phyloP scores from a whole-genome alignment of 2,888 invertebrate species.

The Mesopsocus fuscifrons region DNA sequence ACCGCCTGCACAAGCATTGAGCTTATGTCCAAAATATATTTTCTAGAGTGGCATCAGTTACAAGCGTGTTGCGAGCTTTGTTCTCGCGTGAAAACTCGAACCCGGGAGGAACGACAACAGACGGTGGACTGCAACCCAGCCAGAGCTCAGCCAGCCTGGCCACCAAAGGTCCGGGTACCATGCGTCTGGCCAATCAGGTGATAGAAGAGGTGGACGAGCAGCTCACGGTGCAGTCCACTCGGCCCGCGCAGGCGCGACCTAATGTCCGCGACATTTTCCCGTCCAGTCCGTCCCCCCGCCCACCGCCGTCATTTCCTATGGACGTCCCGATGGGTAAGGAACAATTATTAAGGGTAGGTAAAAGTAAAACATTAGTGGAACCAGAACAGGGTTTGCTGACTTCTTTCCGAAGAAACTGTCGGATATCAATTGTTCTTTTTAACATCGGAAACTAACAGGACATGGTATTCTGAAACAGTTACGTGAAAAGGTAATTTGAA shows the following conservation, averaged over 20 bases:
- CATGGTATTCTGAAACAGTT: no score
- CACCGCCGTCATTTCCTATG: neutral
- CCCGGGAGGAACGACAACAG: neutral
- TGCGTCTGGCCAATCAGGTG: constrained; percentile 49
- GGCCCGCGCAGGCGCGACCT: constrained; percentile 20
- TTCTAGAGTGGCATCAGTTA: constrained; percentile 51
- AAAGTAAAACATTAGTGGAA: no score
- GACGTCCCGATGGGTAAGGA: constrained; percentile 5
- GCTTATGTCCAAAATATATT: no score
- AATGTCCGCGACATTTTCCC: constrained; percentile 12
- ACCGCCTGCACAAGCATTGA: no score
- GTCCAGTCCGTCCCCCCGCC: neutral
- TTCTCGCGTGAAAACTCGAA: constrained; percentile 42
- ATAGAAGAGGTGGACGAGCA: constrained; percentile 49
- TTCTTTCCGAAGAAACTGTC: no score
- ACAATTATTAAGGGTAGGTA: neutral
- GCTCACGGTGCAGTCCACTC: constrained; percentile 56
- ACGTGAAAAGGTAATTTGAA: no score
- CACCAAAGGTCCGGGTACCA: constrained; percentile 28
- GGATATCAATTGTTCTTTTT: no score
- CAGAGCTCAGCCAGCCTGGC: constrained; percentile 15
- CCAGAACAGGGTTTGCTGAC: no score
- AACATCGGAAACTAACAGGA: no score
- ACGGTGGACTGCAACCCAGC: neutral
- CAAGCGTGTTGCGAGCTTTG: constrained; percentile 53